These are phyloP conservation scores for Phocides pigmalion DNA, from an alignment of 1,140 invertebrate genomes.

Conservation along the genomic window DNA sequence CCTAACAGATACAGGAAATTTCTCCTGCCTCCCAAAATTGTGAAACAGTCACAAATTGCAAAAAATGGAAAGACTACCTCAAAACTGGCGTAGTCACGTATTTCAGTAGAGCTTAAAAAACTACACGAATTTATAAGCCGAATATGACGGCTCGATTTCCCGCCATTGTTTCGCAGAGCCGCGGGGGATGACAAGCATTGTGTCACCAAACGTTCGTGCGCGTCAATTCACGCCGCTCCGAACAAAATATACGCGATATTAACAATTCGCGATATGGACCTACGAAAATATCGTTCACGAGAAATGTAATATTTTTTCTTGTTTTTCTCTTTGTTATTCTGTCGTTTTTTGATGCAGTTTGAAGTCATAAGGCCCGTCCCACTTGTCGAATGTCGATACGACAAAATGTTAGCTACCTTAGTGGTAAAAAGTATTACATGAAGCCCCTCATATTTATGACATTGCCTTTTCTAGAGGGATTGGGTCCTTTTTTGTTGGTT, in stretches of 20 bases:
- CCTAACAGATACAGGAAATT: no score
- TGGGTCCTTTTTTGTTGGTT: no score
- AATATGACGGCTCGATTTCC: constrained; percentile 34
- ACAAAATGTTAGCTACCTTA: no score
- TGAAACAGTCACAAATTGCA: not conserved
- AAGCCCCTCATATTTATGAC: no score
- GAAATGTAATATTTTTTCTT: not conserved
- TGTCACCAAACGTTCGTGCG: constrained; percentile 34
- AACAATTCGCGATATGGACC: constrained; percentile 9
- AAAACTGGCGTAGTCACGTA: constrained; percentile 13
- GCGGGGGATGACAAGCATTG: constrained; percentile 35
- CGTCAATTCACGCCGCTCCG: constrained; percentile 32
- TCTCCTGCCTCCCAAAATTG: no score
- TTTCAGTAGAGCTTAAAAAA: constrained; percentile 26
- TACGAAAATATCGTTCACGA: constrained; percentile 17
- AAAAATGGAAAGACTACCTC: constrained; percentile 4
- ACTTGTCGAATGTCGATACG: no score
- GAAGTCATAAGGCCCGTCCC: not conserved
- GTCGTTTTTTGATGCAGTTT: not conserved
- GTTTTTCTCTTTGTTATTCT: not conserved
- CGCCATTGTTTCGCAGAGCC: constrained; percentile 31
- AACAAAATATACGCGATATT: constrained; percentile 34
- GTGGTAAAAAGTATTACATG: no score
- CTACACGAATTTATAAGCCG: constrained; percentile 36
- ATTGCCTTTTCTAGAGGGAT: no score